These are phyloP conservation scores for Volucella inflata DNA, from an alignment of 2,888 invertebrate genomes.

Conservation along the genomic window DNA sequence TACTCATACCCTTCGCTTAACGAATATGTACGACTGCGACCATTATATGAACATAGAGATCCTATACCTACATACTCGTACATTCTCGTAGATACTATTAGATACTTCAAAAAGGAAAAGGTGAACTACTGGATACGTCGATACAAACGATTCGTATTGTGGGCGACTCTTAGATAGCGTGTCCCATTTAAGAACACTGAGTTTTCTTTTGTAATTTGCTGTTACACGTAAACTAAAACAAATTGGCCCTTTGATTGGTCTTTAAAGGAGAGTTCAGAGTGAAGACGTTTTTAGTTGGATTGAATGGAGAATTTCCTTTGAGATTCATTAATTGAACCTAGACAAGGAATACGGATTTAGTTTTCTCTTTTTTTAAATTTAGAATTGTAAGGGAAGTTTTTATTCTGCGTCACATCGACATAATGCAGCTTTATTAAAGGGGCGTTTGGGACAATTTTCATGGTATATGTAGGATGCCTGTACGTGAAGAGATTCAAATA, in stretches of 20 bases:
- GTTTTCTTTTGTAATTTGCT: conserved; percentile 54
- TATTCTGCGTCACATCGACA: too few relatives aligned
- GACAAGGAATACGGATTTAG: conserved; percentile 24
- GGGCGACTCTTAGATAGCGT: conserved; percentile 34
- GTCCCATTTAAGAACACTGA: conserved; percentile 33
- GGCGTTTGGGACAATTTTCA: too few relatives aligned
- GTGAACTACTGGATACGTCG: conserved; percentile 13
- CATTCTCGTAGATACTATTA: too few relatives aligned
- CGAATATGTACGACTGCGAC: background rate
- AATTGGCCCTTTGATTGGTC: conserved; percentile 69
- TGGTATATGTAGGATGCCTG: too few relatives aligned
- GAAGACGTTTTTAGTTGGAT: background rate
- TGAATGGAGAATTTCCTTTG: conserved; percentile 11
- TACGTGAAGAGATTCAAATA: too few relatives aligned
- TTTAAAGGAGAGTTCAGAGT: background rate
- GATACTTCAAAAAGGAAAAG: too few relatives aligned
- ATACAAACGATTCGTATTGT: conserved; percentile 14
- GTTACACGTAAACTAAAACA: conserved; percentile 51
- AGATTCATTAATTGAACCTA: conserved; percentile 38
- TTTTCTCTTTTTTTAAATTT: background rate
- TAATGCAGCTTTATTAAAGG: too few relatives aligned
- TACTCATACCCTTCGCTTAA: background rate
- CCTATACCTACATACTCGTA: too few relatives aligned
- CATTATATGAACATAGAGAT: too few relatives aligned
- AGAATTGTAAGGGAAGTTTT: background rate